Conservation (phyloP, 1,140 invertebrate genomes). For the Caenorhabditis brenneri region DNA sequence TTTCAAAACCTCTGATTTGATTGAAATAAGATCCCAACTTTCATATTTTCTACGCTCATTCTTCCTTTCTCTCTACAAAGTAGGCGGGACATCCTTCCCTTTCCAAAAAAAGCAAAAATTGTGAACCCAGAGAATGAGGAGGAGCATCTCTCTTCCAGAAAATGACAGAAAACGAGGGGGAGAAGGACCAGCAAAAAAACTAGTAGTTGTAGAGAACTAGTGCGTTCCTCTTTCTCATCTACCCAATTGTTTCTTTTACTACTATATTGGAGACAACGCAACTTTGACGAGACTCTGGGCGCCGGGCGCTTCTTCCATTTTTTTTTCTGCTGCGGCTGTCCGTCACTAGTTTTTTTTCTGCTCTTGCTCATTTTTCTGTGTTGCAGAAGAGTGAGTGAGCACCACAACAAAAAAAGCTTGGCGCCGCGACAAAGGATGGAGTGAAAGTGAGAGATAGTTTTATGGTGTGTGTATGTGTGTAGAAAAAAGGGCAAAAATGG, state of each 20-base stretch:
- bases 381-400: conserved; percentile 21
- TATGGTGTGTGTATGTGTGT: conserved; percentile 29
- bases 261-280: conserved; percentile 22
- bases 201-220: background rate
- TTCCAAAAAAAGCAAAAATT: background rate
- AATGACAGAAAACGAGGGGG: background rate
- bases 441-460: conserved; percentile 28
- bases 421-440: conserved; percentile 1
- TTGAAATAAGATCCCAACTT: no score
- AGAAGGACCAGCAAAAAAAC: no score
- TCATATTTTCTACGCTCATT: background rate
- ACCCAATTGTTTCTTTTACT: conserved; percentile 42
- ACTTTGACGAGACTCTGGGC: conserved; percentile 15
- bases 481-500: conserved; percentile 20
- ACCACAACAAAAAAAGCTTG: conserved; percentile 23
- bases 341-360: background rate
- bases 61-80: no score
- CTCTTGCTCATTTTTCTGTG: conserved; percentile 36
- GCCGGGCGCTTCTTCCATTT: background rate
- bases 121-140: background rate
- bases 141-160: background rate
- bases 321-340: background rate
- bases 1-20: no score
- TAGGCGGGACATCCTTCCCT: background rate
- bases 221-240: conserved; percentile 23